Evolutionary conservation across 2,113 vertebrate species (phyloP).

Genomic region (Dipodomys stephensi): DNA sequence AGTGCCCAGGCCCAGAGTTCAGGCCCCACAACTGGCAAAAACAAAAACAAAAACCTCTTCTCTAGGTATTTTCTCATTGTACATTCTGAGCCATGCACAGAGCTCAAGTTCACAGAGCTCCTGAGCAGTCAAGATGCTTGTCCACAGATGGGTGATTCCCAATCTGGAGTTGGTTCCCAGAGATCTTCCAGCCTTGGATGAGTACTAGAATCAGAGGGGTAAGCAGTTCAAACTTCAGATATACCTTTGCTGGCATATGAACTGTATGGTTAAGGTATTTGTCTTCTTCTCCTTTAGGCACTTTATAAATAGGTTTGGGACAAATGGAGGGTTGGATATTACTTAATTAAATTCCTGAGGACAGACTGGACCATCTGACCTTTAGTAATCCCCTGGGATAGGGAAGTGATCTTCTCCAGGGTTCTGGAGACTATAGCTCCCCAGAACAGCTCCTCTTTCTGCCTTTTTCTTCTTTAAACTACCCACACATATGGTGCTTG

Average conservation of each 20-base stretch:
- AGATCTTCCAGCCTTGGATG: not conserved
- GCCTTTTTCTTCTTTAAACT: not conserved
- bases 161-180: too few species aligned
- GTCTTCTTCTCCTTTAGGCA: not conserved
- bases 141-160: not conserved
- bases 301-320: too few species aligned
- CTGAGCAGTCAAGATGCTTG: too few species aligned
- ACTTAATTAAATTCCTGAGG: too few species aligned
- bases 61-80: not conserved
- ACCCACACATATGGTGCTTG: not conserved
- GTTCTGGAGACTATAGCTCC: not conserved
- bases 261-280: too few species aligned
- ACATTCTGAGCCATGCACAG: not conserved
- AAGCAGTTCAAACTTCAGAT: not conserved
- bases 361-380: not conserved
- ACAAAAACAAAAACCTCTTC: not conserved
- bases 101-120: accelerated
- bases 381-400: not conserved
- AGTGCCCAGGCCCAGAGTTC: too few species aligned
- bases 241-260: not conserved
- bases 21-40: too few species aligned
- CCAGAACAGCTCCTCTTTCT: not conserved
- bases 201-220: not conserved
- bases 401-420: not conserved
- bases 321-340: accelerated